Evolutionary conservation across 2,888 invertebrate species (phyloP), one percentile per base, ranked within the genome.

Genomic region (Beris morrisii): DNA sequence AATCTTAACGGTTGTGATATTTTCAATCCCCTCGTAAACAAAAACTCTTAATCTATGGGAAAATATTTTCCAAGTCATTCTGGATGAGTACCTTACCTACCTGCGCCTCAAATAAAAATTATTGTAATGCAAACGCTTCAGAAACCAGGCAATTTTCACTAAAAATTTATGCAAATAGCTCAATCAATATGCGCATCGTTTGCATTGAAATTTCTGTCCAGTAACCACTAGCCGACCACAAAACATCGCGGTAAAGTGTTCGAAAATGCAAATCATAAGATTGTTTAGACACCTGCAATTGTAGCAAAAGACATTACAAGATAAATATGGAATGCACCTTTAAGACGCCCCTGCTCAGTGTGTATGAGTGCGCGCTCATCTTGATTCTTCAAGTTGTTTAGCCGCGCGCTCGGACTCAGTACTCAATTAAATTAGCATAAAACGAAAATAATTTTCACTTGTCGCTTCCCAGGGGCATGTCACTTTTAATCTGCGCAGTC

Each of bases 391-490:
- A 50, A 50, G 28, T 22, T 11, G 22, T 22, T 50, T 15, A 11
- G 12, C 15, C 7, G 22, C 50, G 28, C 50, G 15, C n/a, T 11
- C 48, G n/a, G 28, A 50, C 50, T 50, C 63, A 30, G 46, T 56
- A 63, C 67, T 56, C 64, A 63, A 67, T 67, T 64, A 64, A 67
- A 67, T 67, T 67, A 67, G 67, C 67, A 67, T 67, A 67, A 67
- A 67, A 67, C 64, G 56, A 63, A 67, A 67, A 67, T 67, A 67
- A 67, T 67, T 67, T 67, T 63, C 67, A 53, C 56, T 61, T 61
- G 50, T 50, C 13, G 61, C 61, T 61, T 61, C 61, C 61, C 61
- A 61, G 50, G 38, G 52, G 50, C 61, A 52, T 43, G 61, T 61
- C 61, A 38, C 50, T 50, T 15, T 50, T 38, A 61, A 61, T 50